Percentiles rank a stretch among this genome's conserved stretches.
Evolutionary conservation across 2,888 invertebrate genomes (phyloP).

Genomic region (Nomada lathburiana): DNA sequence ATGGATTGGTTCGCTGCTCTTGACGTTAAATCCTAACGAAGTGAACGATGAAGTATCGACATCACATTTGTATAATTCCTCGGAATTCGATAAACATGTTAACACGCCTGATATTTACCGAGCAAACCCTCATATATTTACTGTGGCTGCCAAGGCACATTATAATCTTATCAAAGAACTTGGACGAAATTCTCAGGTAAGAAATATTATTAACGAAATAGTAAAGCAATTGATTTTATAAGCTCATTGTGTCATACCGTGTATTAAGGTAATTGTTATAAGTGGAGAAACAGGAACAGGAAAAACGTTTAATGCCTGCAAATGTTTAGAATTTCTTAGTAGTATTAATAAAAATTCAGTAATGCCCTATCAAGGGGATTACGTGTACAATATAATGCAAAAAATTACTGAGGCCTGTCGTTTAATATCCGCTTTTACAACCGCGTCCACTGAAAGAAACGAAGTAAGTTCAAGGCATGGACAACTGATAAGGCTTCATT

Average conservation of each 20-base stretch:
- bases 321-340: conserved; percentile 81
- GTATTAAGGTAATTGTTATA: conserved; percentile 79
- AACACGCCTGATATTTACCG: conserved; percentile 53
- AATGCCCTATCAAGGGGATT: conserved; percentile 40
- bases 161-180: conserved; percentile 76
- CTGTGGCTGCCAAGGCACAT: conserved; percentile 77
- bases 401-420: conserved; percentile 78
- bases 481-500: conserved; percentile 82
- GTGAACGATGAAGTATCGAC: conserved; percentile 50
- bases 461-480: conserved; percentile 84
- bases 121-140: conserved; percentile 77
- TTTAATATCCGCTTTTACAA: conserved; percentile 80
- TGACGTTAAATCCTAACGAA: conserved; percentile 81
- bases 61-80: conserved; percentile 66
- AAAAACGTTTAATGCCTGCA: conserved; percentile 83
- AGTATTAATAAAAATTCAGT: conserved; percentile 61
- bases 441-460: conserved; percentile 83
- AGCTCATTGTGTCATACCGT: conserved; percentile 1
- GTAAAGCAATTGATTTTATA: not conserved
- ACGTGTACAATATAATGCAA: conserved; percentile 72
- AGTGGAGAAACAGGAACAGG: conserved; percentile 84
- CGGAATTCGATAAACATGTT: conserved; percentile 37
- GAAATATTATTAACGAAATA: not conserved
- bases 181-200: conserved; percentile 80
- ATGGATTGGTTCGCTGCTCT: conserved; percentile 83